Base-by-base conservation (phyloP, 2,113 vertebrate species). In the Podarcis cretensis region DNA sequence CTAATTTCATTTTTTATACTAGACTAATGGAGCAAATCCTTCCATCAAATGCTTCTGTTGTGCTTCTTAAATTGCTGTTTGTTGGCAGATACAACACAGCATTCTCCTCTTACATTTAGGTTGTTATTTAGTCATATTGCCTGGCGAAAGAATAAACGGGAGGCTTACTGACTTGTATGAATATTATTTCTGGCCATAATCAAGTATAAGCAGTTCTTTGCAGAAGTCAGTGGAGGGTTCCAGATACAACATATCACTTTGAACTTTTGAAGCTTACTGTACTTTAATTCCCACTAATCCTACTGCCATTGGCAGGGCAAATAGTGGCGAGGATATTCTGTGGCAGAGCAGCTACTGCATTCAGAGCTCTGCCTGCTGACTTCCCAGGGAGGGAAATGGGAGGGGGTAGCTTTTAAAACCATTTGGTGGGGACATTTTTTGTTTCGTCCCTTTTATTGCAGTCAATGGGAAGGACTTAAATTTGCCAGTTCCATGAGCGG, bases 61-160 rank as follows among this genome's bases (percentile, higher is more conserved):
- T 94, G 88, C 57, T 90, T 88, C 90, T 91, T 83, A 88, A 93
- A 74, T 90, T 89, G 91, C 90, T 94, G 89, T 94, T 94, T 65
- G 86, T 63, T 86, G 74, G 82, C 30, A 74, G 43, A 69, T 37
- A 73, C 77, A 85, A 80, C 88, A 80, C 94, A 94, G 37, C 27
- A 25, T 66, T 14, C 32, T 75, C 71, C 27, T 43, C 54, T 82
- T 82, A 43, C 3, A 48, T 25, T 88, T 66, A n/a, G 25, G 20
- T n/a, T 76, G 27, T 10, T 30, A 3, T 35, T 92, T 90, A 91
- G 69, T 73, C 84, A 43, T 95, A 91, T 90, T 93, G 76, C 73
- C 80, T 94, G 65, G 87, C 65, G 87, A 90, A 92, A 90, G 93
- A 30, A 10, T 9, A 76, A 85, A 35, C 16, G 30, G 43, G 37